Evolutionary conservation across 1,140 invertebrate genomes (phyloP).

Genomic region (Drosophila yakuba): DNA sequence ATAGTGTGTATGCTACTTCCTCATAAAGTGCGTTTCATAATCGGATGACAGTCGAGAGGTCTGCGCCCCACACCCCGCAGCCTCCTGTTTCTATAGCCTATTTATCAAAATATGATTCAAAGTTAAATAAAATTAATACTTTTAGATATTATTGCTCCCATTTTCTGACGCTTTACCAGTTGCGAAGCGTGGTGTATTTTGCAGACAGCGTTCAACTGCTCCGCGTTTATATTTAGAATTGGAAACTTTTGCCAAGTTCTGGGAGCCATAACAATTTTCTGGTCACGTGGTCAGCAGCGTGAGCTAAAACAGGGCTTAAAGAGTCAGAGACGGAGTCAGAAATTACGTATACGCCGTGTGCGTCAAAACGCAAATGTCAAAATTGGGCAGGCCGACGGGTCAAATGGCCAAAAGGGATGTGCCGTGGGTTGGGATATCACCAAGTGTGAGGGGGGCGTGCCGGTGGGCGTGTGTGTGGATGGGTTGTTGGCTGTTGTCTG

Average conservation of each 20-base stretch:
- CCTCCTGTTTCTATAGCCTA: too few relatives aligned
- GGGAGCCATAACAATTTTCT: slow-evolving; percentile 25
- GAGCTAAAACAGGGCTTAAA: slow-evolving; percentile 21
- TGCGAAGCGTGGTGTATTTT: slow-evolving; percentile 9
- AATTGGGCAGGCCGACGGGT: slow-evolving; percentile 21
- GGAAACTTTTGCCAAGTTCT: slow-evolving; percentile 39
- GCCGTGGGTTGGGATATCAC: not conserved
- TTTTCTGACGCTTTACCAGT: not conserved
- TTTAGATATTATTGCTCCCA: not conserved
- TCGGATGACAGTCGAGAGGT: slow-evolving; percentile 10
- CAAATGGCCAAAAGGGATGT: slow-evolving; percentile 1
- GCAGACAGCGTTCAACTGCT: not conserved
- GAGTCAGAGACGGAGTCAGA: slow-evolving; percentile 41
- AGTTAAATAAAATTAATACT: too few relatives aligned
- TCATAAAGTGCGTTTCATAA: slow-evolving; percentile 39
- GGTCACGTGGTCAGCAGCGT: slow-evolving; percentile 36
- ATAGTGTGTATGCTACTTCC: not conserved
- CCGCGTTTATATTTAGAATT: slow-evolving; percentile 26
- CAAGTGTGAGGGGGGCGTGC: slow-evolving; percentile 5
- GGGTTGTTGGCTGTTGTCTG: too few relatives aligned
- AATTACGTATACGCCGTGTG: slow-evolving; percentile 74
- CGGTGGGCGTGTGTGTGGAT: not conserved
- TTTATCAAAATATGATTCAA: not conserved
- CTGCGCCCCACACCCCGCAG: too few relatives aligned
- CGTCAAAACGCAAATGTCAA: slow-evolving; percentile 51